Percentiles rank a stretch among this genome's conserved stretches.
Conservation (phyloP, 2,797 vertebrate genomes). For the Notolepis coatsorum region DNA sequence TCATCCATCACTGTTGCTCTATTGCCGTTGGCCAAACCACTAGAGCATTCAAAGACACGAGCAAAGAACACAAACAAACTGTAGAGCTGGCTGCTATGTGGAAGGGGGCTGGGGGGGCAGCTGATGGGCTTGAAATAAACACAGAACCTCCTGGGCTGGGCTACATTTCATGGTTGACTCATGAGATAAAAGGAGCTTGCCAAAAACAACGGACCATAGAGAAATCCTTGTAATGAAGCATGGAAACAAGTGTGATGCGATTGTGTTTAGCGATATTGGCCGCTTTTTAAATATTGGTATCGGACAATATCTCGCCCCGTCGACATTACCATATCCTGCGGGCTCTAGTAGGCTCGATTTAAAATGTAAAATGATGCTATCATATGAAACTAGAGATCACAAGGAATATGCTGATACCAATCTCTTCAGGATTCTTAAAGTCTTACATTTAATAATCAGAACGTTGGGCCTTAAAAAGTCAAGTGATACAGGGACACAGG, state of each 20-base stretch:
- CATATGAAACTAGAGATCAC: no score
- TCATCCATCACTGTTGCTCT: slow-evolving; percentile 26
- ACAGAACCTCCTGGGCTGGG: slow-evolving; percentile 7
- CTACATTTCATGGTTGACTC: slow-evolving; percentile 2
- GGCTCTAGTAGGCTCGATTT: no score
- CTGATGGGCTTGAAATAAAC: slow-evolving; percentile 24
- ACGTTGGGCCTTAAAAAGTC: no score
- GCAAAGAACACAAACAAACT: slow-evolving; percentile 20
- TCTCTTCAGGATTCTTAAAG: no score
- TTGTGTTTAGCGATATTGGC: no score
- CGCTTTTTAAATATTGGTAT: no score
- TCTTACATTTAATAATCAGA: no score
- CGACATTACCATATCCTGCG: no score
- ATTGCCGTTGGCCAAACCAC: slow-evolving; percentile 18
- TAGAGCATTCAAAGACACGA: slow-evolving; percentile 7
- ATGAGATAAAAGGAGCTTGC: slow-evolving; percentile 6
- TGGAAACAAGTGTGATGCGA: neutral
- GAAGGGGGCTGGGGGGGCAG: slow-evolving; percentile 6
- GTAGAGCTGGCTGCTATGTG: neutral
- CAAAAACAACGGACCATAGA: slow-evolving; percentile 31
- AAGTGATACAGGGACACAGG: no score
- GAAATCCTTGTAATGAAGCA: neutral
- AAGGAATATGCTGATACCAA: no score
- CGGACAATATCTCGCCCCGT: no score
- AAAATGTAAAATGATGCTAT: no score